phyloP scores from a whole-genome alignment of 2,888 invertebrate species.

The Synanthedon tipuliformis region DNA sequence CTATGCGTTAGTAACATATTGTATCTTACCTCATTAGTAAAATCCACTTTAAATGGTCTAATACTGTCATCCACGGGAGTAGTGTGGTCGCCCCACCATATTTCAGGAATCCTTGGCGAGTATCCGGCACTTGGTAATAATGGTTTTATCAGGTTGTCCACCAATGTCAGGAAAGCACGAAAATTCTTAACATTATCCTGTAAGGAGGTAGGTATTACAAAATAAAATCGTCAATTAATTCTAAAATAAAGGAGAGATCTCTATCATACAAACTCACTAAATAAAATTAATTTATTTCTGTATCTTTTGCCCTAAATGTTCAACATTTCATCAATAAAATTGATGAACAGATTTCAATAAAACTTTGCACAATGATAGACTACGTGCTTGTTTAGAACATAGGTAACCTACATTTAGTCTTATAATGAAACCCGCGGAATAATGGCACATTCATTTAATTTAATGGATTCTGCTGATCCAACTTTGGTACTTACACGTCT shows the following conservation, averaged over 20 bases:
- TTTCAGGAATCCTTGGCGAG: neutral
- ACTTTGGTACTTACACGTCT: neutral
- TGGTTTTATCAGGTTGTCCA: neutral
- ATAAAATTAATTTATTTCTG: too few relatives aligned
- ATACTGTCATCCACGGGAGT: constrained; percentile 2
- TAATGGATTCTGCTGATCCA: too few relatives aligned
- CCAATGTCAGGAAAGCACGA: neutral
- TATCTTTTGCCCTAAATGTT: too few relatives aligned
- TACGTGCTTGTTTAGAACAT: too few relatives aligned
- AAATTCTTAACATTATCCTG: neutral
- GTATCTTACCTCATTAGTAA: neutral
- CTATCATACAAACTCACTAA: too few relatives aligned
- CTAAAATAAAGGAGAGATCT: too few relatives aligned
- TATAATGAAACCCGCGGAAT: too few relatives aligned
- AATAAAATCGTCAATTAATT: neutral
- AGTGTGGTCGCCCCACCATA: constrained; percentile 6
- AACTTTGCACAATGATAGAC: too few relatives aligned
- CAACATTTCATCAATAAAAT: too few relatives aligned
- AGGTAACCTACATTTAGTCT: too few relatives aligned
- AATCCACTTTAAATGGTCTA: constrained; percentile 3
- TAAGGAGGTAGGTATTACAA: neutral
- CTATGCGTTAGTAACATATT: neutral
- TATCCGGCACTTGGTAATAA: neutral
- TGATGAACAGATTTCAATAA: too few relatives aligned
- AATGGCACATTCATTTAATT: too few relatives aligned